A percentile compares a stretch with the other conserved stretches of the same genome.
Conservation (phyloP, 1,140 invertebrate genomes). For the Drosophila nasuta region DNA sequence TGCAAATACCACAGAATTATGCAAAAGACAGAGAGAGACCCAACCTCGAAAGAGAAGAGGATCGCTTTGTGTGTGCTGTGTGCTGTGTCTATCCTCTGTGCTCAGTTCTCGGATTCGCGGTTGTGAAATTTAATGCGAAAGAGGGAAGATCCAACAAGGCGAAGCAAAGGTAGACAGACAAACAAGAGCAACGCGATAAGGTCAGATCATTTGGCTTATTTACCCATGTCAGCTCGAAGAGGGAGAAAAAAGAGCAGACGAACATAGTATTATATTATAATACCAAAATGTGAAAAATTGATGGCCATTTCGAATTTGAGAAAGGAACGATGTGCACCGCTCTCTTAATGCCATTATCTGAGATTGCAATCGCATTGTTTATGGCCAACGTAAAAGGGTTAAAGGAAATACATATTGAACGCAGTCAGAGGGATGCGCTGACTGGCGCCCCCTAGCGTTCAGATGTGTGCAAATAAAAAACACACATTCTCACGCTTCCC, state of each 20-base stretch:
- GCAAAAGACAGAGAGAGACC: slow-evolving; percentile 45
- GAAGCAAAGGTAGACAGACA: slow-evolving; percentile 13
- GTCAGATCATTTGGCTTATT: slow-evolving; percentile 55
- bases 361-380: slow-evolving; percentile 78
- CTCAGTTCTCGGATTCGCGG: slow-evolving; percentile 48
- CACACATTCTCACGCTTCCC: slow-evolving; percentile 71
- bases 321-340: slow-evolving; percentile 9
- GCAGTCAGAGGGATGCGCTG: not conserved
- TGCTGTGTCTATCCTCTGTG: not conserved
- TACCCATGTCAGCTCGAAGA: slow-evolving; percentile 59
- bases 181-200: slow-evolving; percentile 24
- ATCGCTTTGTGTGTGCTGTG: slow-evolving; percentile 35
- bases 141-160: slow-evolving; percentile 16
- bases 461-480: slow-evolving; percentile 19
- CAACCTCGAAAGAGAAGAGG: slow-evolving; percentile 16
- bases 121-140: slow-evolving; percentile 70
- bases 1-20: slow-evolving; percentile 57
- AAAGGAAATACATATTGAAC: not conserved
- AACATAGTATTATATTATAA: slow-evolving; percentile 24
- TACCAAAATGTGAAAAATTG: slow-evolving; percentile 19
- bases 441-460: slow-evolving; percentile 26
- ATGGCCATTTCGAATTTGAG: slow-evolving; percentile 31
- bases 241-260: slow-evolving; percentile 8
- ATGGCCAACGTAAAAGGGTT: slow-evolving; percentile 45
- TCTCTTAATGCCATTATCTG: slow-evolving; percentile 51